Percentiles rank a stretch among this genome's conserved stretches.
Conservation (phyloP, 2,797 vertebrate species). For the Sebastes paucispinis region DNA sequence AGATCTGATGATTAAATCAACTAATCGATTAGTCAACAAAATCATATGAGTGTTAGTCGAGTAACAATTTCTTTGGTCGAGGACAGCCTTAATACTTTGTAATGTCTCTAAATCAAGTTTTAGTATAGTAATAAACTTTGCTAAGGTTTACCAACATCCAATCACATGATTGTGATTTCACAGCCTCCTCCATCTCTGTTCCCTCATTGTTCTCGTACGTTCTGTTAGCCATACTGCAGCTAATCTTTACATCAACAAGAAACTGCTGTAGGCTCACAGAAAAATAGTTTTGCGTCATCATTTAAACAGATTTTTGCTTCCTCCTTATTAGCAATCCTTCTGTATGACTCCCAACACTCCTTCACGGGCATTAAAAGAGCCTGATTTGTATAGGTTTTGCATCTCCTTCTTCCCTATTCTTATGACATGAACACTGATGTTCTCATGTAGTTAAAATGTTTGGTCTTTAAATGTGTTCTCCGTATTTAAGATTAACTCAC, state of each 20-base stretch:
- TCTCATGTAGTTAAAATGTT: background rate
- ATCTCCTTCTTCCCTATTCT: constrained; percentile 14
- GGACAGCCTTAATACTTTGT: too few species aligned
- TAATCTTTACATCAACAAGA: constrained; percentile 18
- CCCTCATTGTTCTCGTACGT: background rate
- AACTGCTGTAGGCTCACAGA: constrained; percentile 5
- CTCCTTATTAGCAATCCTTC: background rate
- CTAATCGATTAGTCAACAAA: too few species aligned
- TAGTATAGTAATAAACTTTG: background rate
- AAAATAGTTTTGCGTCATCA: constrained; percentile 1
- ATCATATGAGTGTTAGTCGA: too few species aligned
- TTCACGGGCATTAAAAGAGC: background rate
- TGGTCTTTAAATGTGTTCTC: background rate
- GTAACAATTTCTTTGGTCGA: background rate
- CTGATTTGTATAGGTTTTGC: constrained; percentile 65
- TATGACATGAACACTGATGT: background rate
- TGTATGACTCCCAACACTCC: background rate
- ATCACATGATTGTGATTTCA: constrained; percentile 7
- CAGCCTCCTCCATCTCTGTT: constrained; percentile 7
- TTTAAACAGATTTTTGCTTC: constrained; percentile 6
- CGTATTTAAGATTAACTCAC: background rate
- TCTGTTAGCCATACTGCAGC: background rate
- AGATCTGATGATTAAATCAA: too few species aligned
- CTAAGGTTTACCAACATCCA: background rate
- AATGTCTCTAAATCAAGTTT: background rate